These are phyloP conservation scores for Coenobita brevimanus DNA, from an alignment of 1,140 invertebrate species.

Conservation along the genomic window DNA sequence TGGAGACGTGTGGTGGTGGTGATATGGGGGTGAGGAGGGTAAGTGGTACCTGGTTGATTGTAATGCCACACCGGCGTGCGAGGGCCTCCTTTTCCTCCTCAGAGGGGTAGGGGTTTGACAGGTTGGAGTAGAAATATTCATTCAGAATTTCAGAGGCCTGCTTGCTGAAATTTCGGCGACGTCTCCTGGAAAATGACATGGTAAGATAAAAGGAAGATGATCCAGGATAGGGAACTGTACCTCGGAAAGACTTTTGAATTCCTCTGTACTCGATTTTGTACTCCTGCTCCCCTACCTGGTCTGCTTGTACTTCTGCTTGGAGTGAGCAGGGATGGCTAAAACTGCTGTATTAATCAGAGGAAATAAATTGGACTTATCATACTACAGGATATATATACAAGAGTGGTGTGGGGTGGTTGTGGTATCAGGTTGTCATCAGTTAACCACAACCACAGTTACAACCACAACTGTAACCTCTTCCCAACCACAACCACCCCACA, in stretches of 20 bases:
- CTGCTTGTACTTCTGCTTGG: too few relatives aligned
- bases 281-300: background rate
- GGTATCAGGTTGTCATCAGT: too few relatives aligned
- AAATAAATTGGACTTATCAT: too few relatives aligned
- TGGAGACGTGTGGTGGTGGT: conserved; percentile 6
- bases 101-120: conserved; percentile 99
- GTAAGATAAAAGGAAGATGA: conserved; percentile 9
- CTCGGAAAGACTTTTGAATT: background rate
- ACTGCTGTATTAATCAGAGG: too few relatives aligned
- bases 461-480: too few relatives aligned
- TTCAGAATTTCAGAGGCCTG: conserved; percentile 99
- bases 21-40: conserved; percentile 6
- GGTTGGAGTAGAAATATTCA: conserved; percentile 99
- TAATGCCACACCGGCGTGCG: conserved; percentile 99
- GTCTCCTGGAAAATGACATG: conserved; percentile 82
- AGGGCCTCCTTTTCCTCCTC: conserved; percentile 99
- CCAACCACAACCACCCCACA: too few relatives aligned
- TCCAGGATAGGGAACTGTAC: background rate
- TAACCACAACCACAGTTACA: too few relatives aligned
- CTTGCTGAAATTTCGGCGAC: conserved; percentile 99
- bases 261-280: too few relatives aligned
- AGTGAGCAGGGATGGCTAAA: too few relatives aligned
- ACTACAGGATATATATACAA: too few relatives aligned
- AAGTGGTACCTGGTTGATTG: conserved; percentile 88
- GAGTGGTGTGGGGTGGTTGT: too few relatives aligned